phyloP scores from a whole-genome alignment of 30 jellyfish, hydroid and myxozoan genomes.

The Nemopilema nomurai region DNA sequence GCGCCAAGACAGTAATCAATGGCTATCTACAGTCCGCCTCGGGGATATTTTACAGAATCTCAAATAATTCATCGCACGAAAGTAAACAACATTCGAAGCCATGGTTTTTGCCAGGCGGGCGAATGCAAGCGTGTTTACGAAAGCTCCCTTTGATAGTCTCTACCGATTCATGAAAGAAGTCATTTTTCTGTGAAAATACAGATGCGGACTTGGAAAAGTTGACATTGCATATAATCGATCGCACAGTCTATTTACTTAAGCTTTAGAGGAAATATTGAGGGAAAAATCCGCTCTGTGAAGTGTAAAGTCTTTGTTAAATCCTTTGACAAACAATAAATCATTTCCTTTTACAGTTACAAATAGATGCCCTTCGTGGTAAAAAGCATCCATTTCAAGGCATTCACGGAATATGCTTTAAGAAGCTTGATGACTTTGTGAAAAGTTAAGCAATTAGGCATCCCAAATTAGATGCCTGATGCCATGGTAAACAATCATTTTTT shows the following conservation, averaged over 20 bases:
- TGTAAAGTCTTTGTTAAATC: not conserved
- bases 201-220: constrained; percentile 33
- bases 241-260: constrained; percentile 13
- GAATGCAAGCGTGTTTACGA: constrained; percentile 27
- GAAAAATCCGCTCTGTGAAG: not conserved
- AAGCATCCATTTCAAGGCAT: not conserved
- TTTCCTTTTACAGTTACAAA: not conserved
- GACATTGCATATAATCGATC: constrained; percentile 33
- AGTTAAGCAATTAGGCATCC: too few relatives aligned
- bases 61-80: not conserved
- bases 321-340: not conserved
- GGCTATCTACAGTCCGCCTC: not conserved
- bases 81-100: not conserved
- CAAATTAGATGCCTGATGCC: too few relatives aligned
- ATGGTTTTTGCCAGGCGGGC: not conserved
- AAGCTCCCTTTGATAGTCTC: constrained; percentile 34
- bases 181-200: constrained; percentile 42
- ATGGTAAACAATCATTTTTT: too few relatives aligned
- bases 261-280: constrained; percentile 12
- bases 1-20: not conserved
- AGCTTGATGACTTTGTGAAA: too few relatives aligned
- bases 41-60: not conserved
- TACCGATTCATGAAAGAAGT: constrained; percentile 43
- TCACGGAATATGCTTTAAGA: not conserved
- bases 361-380: not conserved